Conservation (phyloP, 2,888 invertebrate species). For the Luffia ferchaultella region DNA sequence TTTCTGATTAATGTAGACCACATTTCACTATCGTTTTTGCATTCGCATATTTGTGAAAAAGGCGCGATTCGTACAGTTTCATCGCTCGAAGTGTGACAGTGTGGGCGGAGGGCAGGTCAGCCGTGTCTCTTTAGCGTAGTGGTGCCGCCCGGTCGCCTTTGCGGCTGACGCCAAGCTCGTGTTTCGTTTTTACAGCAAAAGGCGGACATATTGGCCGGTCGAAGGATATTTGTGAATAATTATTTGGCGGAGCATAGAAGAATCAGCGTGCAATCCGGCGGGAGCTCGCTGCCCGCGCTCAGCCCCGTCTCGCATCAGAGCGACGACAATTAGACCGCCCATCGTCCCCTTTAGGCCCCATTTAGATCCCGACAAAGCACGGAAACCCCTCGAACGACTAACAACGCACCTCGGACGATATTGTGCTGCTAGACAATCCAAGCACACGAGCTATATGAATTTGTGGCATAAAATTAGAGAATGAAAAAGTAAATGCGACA, state of each 20-base stretch:
- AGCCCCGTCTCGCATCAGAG: constrained; percentile 62
- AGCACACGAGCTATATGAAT: too few relatives aligned
- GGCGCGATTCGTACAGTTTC: too few relatives aligned
- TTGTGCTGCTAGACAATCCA: too few relatives aligned
- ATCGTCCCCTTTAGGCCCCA: neutral
- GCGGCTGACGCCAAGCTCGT: constrained; percentile 45
- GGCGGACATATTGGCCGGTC: constrained; percentile 66
- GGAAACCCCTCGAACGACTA: too few relatives aligned
- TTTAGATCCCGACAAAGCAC: neutral
- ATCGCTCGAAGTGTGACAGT: too few relatives aligned
- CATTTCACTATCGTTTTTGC: too few relatives aligned
- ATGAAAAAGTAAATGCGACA: too few relatives aligned
- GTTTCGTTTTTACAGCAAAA: constrained; percentile 63
- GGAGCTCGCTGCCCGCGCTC: constrained; percentile 59
- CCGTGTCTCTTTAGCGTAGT: constrained; percentile 14
- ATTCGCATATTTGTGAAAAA: too few relatives aligned
- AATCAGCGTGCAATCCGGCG: constrained; percentile 66
- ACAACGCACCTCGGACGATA: too few relatives aligned
- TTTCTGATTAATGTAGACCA: too few relatives aligned
- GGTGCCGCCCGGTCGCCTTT: constrained; percentile 12
- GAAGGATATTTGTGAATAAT: constrained; percentile 68
- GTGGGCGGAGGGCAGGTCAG: constrained; percentile 16
- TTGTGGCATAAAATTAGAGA: too few relatives aligned
- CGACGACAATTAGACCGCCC: constrained; percentile 42
- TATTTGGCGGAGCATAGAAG: constrained; percentile 67